Evolutionary conservation across 2,113 vertebrate genomes (phyloP), one percentile per base, ranked within the genome.

Genomic region (Burhinus oedicnemus): DNA sequence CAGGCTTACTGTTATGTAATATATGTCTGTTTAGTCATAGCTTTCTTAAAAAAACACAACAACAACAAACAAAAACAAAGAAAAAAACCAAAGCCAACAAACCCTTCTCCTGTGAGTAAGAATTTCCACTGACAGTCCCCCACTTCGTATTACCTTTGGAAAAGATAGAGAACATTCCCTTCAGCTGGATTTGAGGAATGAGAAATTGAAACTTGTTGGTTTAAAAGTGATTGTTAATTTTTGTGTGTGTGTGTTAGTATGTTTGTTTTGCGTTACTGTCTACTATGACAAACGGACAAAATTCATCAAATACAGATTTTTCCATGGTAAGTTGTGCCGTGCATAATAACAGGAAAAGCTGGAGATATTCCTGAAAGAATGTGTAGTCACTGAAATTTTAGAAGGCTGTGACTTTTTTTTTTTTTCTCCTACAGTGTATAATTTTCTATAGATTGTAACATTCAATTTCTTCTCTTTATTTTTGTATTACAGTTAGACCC

Each of bases 401-500:
- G 60, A 71, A 87, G 20, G 8, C 21, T 87, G 15, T 49, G 47
- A 49, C 22, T 49, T 49, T 49, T 49, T 49, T 49, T 49, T 51
- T 27, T 17, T 36, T 32, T 14, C 6, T 19, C 2, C 4, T 5
- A 0, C 3, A 3, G 38, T 32, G 12, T 29, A 4, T 76, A 45
- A n/a, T 83, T 81, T 77, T 74, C 13, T 69, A 29, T 26, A 44
- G 29, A 36, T 72, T 14, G 22, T 70, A 26, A 11, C 14, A 30
- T 65, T 74, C 17, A 14, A 5, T 81, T 83, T 93, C 4, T 91
- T 87, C 8, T 60, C 36, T 52, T 55, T 11, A 23, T 55, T 89
- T 91, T 91, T 77, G 23, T 11, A 8, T 32, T 61, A 7, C 12
- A 11, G 11, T 68, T 83, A 32, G 11, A 6, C 2, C 2, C 5